phyloP scores from a whole-genome alignment of 1,140 invertebrate genomes.

The Odontomachus brunneus region DNA sequence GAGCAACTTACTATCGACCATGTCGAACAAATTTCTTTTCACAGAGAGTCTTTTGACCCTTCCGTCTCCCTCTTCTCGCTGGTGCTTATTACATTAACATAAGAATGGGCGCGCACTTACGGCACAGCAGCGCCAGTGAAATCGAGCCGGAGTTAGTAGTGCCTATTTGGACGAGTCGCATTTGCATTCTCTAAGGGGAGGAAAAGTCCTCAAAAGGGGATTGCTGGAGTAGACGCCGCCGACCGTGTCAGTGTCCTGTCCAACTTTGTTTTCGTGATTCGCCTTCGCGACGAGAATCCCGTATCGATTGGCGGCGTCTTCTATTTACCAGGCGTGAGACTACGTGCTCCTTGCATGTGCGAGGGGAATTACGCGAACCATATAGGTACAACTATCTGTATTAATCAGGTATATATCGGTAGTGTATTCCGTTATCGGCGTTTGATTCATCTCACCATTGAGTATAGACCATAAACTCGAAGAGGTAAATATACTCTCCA shows the following conservation, averaged over 20 bases:
- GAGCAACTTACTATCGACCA: not conserved
- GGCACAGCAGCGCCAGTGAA: not conserved
- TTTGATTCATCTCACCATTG: not conserved
- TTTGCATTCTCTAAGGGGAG: slow-evolving; percentile 26
- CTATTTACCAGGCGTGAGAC: not conserved
- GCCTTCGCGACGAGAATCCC: not conserved
- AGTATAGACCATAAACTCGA: not conserved
- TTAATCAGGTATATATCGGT: slow-evolving; percentile 44
- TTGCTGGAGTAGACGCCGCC: not conserved
- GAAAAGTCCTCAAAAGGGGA: slow-evolving; percentile 13
- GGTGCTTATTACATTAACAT: slow-evolving; percentile 67
- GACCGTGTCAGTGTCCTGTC: not conserved
- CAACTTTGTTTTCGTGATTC: slow-evolving; percentile 22
- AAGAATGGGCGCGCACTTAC: slow-evolving; percentile 50
- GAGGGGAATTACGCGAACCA: not conserved
- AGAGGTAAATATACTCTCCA: no score
- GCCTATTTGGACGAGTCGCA: not conserved
- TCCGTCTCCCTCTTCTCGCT: not conserved
- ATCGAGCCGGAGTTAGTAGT: not conserved
- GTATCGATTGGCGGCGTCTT: slow-evolving; percentile 29
- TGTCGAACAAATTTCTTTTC: slow-evolving; percentile 7
- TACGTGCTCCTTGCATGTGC: not conserved
- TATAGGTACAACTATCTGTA: slow-evolving; percentile 36
- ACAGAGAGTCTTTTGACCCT: not conserved
- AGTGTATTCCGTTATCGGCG: not conserved